Base-by-base conservation (phyloP, 2,113 vertebrate genomes). In the Plecturocebus donacophilus region DNA sequence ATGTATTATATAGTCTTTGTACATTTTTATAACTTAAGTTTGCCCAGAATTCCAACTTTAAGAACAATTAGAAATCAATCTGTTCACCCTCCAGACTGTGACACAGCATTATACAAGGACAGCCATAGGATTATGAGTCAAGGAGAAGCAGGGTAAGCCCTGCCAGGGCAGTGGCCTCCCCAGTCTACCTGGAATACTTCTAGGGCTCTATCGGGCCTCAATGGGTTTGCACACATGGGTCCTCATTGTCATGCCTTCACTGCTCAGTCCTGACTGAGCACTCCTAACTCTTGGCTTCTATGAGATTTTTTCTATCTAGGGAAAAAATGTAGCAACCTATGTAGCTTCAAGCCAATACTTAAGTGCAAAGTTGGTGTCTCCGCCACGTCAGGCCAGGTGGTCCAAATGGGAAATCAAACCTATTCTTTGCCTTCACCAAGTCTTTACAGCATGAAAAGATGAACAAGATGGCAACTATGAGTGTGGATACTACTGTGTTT, bases 31-130 rank as follows among this genome's bases (percentile, higher is more conserved):
- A 40, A 87, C 27, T 75, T 92, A 40, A 90, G 70, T 54, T 87
- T 85, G 61, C 52, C 85, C 47, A 94, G 47, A 94, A 86, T 86
- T 16, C 38, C 64, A 90, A n/a, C n/a, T 71, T 89, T 23, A 80
- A 79, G 38, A 93, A 56, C 16, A 45, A 32, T 19, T 27, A 32
- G 27, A 30, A 47, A 77, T 47, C 75, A 84, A 25, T 12, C 42
- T 93, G 20, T 38, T 52, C 16, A 32, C 75, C 47, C 47, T 13
- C 27, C 7, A 7, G 58, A 73, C 14, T 21, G 40, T 11, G n/a
- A 27, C 4, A 8, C 12, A 23, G 70, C 54, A 47, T 70, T 14
- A 42, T 6, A 40, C 14, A 32, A 68, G 20, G 47, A 20, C 20
- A 47, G 82, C 52, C 32, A 47, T 3, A 8, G 23, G 5, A 12